Base-by-base conservation (phyloP, 2,888 invertebrate genomes). In the Stictocephala bisonia region DNA sequence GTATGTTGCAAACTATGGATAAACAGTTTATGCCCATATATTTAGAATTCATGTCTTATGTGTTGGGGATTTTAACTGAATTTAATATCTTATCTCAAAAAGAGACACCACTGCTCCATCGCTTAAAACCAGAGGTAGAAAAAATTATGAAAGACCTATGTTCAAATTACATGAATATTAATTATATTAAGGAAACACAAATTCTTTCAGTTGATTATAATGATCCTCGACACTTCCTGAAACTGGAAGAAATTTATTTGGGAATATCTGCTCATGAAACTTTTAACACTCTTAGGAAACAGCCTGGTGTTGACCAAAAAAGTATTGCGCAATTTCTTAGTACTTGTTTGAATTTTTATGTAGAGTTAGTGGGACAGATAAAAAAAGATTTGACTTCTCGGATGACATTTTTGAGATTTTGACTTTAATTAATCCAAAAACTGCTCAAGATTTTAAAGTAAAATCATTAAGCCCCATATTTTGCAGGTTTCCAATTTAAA, bases 31-130 rank as follows among this genome's bases (percentile, higher is more conserved):
- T 40, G 1, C n/a, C n/a, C 6, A 35, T 53, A n/a, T 70, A 70
- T 40, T 24, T 70, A n/a, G 70, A 56, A 27, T 67, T 74, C 20
- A 71, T 71, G 71, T 71, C 74, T n/a, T 71, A 71, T 53, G 26
- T 56, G 9, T 29, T 74, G 15, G 71, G 67, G 11, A 24, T 71
- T n/a, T 26, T 74, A n/a, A 66, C 31, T 9, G 71, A 67, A 22
- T 74, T 74, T 29, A 74, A 74, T 40, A 26, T 26, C 20, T 29
- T 71, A 29, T 71, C 71, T 56, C 71, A 74, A 53, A 40, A 35
- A 13, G 58, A 66, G 29, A 29, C 51, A 15, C 71, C 66, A 29
- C 40, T 74, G 13, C 40, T 74, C 3, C 50, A 74, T 35, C n/a
- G 20, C 15, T 40, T 70, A 22, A 26, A 51, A 51, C 51, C 50